phyloP scores from a whole-genome alignment of 2,888 invertebrate genomes.

The Cyrtodaria siliqua region DNA sequence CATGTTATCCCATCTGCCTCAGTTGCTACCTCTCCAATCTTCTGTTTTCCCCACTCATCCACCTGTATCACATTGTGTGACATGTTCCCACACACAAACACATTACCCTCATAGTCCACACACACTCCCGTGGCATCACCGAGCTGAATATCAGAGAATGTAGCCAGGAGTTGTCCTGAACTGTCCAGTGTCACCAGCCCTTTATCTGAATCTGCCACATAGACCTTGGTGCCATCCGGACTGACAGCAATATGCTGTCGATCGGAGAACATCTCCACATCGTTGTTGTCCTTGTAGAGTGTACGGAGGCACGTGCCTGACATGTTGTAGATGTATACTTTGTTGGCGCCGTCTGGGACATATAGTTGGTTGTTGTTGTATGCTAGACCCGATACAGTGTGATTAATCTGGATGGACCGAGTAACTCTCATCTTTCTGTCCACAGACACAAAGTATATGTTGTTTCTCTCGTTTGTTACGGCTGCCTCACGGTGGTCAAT shows the following conservation, averaged over 20 bases:
- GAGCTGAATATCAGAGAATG: constrained; percentile 1
- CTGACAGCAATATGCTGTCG: background rate
- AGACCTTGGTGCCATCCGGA: background rate
- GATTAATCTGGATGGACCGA: background rate
- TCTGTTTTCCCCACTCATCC: constrained; percentile 7
- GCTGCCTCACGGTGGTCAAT: constrained; percentile 5
- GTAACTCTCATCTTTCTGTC: background rate
- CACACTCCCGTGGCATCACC: background rate
- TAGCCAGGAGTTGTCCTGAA: constrained; percentile 6
- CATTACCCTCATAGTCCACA: constrained; percentile 2
- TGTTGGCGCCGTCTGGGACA: background rate
- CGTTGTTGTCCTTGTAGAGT: background rate
- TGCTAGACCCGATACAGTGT: constrained; percentile 4
- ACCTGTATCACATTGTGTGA: constrained; percentile 9
- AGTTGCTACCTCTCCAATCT: background rate
- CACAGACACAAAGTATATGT: constrained; percentile 17
- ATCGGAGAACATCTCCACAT: no score
- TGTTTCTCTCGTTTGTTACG: background rate
- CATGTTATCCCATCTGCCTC: no score
- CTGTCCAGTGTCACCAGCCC: constrained; percentile 3
- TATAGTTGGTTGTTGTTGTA: constrained; percentile 2
- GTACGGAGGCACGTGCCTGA: background rate
- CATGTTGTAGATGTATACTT: constrained; percentile 13
- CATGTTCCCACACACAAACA: constrained; percentile 1
- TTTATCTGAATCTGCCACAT: no score